Base-by-base conservation (phyloP, 2,113 vertebrate genomes). In the Malurus melanocephalus region DNA sequence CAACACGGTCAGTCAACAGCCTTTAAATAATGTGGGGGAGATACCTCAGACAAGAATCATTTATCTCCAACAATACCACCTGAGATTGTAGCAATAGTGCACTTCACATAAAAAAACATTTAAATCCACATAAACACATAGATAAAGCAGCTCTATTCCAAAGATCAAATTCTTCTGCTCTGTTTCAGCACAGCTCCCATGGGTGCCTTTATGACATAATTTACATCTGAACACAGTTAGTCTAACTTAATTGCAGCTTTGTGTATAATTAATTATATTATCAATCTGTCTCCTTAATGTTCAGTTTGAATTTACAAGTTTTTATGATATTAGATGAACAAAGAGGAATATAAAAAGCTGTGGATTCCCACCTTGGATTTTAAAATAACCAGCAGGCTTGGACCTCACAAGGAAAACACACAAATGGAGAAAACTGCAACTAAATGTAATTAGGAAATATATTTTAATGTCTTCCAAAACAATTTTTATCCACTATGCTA, bases 201-300 rank as follows among this genome's bases (percentile, higher is more conserved):
- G 60, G 52, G 82, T 23, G 78, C 46, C 27, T n/a, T 89, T 80
- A 69, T 64, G 76, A 46, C 43, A 73, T 51, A 89, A 89, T 80
- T 93, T 91, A 56, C 56, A 80, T 87, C 68, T 83, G 42, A 89
- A 76, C 62, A 75, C 26, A 73, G 68, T 84, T 64, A 91, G 38
- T 77, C 79, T 87, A 82, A 66, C 62, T 87, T 92, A 79, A 87
- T n/a, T 42, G 56, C 19, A 16, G 43, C 76, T 80, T 91, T 95
- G 72, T 85, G 64, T 76, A 52, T 89, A 87, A 91, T 92, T 87
- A 91, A 89, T 89, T 82, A 61, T 43, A 76, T 76, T 91, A 65
- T 87, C 82, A 80, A 65, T 85, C 71, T 91, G 55, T 91, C 85
- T 92, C 38, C 26, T 67, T 79, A 82, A 75, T 77, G 60, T 72